These are phyloP conservation scores for Illadopsis cleaveri DNA, from an alignment of 2,113 vertebrate species.

Conservation along the genomic window DNA sequence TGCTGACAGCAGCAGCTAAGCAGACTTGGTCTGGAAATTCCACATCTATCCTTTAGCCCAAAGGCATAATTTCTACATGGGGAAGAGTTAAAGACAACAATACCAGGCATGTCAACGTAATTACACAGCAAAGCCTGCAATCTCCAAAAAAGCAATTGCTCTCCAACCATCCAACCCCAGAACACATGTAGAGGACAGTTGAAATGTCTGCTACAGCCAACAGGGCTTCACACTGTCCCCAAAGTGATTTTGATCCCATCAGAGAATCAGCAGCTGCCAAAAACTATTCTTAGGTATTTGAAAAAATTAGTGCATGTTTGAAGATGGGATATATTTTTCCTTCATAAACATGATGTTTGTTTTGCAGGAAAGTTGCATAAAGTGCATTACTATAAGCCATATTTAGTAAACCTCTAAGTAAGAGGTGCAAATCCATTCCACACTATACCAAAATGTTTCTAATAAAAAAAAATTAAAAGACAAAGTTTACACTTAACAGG, in stretches of 20 bases:
- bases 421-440: not conserved
- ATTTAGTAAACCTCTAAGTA: not conserved
- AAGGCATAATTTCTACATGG: not conserved
- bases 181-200: not conserved
- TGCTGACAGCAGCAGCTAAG: not conserved
- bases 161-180: not conserved
- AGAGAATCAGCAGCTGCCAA: conserved; percentile 24
- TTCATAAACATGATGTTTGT: not conserved
- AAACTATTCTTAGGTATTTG: conserved; percentile 5
- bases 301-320: not conserved
- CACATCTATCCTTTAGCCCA: not conserved
- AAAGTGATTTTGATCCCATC: not conserved
- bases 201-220: not conserved
- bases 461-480: not conserved
- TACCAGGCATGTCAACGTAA: conserved; percentile 24
- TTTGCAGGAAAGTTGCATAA: not conserved
- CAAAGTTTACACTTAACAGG: not conserved
- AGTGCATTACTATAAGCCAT: not conserved
- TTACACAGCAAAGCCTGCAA: conserved; percentile 19
- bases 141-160: not conserved
- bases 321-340: not conserved
- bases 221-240: not conserved
- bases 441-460: not conserved
- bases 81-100: not conserved
- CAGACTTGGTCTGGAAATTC: not conserved